Conservation (phyloP, 2,797 vertebrate species). For the Caiman crocodilus region DNA sequence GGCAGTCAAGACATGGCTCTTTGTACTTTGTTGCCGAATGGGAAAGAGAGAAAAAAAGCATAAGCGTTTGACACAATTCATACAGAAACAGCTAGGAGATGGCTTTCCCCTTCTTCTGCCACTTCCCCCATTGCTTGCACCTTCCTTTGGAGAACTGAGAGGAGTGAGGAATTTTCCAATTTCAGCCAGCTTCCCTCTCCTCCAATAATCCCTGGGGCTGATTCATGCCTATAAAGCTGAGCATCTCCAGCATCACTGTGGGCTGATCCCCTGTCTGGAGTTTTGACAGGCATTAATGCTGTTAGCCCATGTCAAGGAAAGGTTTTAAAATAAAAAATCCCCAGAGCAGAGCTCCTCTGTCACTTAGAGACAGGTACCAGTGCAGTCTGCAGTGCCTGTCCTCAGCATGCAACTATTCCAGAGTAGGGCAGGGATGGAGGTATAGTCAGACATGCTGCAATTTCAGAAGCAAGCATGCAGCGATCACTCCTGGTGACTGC, state of each 20-base stretch:
- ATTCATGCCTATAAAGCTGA: not conserved
- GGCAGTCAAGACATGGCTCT: not conserved
- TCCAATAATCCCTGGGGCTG: constrained; percentile 33
- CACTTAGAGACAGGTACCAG: not conserved
- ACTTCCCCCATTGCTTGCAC: accelerated
- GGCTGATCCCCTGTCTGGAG: constrained; percentile 47
- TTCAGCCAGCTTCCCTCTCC: constrained; percentile 25
- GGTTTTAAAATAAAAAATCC: not conserved
- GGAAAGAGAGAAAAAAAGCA: not conserved
- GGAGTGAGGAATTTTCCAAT: not conserved
- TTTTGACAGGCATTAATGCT: constrained; percentile 61
- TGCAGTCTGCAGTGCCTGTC: not conserved
- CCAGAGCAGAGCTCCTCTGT: accelerated
- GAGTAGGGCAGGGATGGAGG: not conserved
- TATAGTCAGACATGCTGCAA: not conserved
- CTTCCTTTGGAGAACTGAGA: not conserved
- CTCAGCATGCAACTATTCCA: not conserved
- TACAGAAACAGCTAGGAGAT: not conserved
- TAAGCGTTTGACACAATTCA: not conserved
- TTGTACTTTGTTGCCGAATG: not conserved
- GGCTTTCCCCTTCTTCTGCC: not conserved
- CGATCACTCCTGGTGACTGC: not conserved
- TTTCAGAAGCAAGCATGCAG: not conserved
- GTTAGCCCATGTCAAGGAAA: constrained; percentile 45
- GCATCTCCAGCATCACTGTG: constrained; percentile 18